These are phyloP conservation scores for Hypocryptadius cinnamomeus DNA, from an alignment of 2,113 vertebrate species.

Conservation along the genomic window DNA sequence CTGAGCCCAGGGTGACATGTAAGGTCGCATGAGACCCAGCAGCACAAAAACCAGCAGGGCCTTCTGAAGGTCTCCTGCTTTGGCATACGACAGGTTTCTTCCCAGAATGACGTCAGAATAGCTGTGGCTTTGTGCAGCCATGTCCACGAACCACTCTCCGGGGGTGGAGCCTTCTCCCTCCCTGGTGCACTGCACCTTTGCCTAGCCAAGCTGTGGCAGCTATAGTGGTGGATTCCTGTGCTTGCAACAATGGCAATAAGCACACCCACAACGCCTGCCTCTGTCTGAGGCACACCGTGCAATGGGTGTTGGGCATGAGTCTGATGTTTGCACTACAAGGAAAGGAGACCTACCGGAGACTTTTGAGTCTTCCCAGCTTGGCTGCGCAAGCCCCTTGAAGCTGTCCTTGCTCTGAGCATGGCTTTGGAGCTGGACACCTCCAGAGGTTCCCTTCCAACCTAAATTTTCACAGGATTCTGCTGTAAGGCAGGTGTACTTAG, in stretches of 20 bases:
- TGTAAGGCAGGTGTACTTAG: background rate
- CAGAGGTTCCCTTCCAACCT: background rate
- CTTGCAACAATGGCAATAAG: background rate
- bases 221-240: background rate
- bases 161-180: background rate
- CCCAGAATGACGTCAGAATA: no score
- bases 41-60: background rate
- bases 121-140: background rate
- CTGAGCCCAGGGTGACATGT: background rate
- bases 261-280: background rate
- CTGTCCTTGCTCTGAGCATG: background rate
- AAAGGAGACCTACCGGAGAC: background rate
- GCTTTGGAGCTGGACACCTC: background rate
- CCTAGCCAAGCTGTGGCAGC: background rate
- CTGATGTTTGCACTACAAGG: background rate
- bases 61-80: background rate
- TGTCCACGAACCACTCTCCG: background rate
- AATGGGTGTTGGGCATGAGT: background rate
- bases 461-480: background rate
- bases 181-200: background rate
- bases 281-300: background rate
- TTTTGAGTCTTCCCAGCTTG: background rate
- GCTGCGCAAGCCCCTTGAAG: background rate
- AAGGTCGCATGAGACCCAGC: background rate
- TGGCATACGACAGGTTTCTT: background rate